Conservation (phyloP, 2,113 vertebrate species). For the Oriolus oriolus region DNA sequence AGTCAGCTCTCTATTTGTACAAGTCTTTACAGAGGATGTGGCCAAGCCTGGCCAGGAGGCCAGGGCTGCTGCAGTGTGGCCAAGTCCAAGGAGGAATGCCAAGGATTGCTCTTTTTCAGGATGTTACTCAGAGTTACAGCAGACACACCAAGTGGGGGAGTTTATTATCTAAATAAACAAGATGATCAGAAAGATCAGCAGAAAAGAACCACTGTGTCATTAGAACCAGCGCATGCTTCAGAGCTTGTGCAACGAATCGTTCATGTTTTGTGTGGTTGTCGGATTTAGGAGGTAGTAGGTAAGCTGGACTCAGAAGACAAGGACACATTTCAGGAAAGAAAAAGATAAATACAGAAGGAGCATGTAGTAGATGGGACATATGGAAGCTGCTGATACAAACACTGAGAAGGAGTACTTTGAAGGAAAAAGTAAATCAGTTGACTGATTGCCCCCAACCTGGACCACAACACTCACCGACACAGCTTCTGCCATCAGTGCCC, state of each 20-base stretch:
- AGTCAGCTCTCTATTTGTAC: accelerated
- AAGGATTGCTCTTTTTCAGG: neutral
- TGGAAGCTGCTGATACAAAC: neutral
- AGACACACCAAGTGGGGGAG: neutral
- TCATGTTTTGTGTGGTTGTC: accelerated
- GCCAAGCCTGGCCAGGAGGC: neutral
- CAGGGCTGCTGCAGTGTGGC: neutral
- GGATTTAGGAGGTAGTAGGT: neutral
- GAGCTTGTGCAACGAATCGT: neutral
- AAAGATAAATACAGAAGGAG: neutral
- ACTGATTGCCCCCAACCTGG: neutral
- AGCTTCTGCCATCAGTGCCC: neutral
- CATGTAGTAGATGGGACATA: accelerated
- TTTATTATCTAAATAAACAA: slow-evolving; percentile 8
- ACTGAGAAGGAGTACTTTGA: neutral
- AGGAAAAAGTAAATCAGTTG: neutral
- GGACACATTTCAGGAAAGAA: neutral
- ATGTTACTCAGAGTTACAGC: neutral
- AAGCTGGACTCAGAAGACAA: neutral
- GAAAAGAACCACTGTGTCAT: neutral
- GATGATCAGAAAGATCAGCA: neutral
- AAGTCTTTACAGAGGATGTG: accelerated
- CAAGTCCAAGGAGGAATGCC: neutral
- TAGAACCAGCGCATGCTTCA: accelerated
- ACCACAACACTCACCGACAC: accelerated